phyloP scores from a whole-genome alignment of 1,140 invertebrate genomes.

The Drosophila parvula region DNA sequence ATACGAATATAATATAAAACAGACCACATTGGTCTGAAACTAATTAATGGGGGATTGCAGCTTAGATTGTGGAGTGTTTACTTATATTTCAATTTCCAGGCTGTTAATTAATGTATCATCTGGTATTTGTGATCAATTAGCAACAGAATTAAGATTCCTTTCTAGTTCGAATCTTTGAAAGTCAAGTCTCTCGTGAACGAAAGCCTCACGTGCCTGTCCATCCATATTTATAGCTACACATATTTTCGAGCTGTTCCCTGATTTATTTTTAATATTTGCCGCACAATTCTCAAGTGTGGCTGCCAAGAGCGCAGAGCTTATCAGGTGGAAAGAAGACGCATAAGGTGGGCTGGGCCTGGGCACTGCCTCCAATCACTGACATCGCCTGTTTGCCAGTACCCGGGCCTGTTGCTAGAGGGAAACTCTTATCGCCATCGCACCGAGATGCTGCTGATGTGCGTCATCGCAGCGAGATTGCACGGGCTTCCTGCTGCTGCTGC shows the following conservation, averaged over 20 bases:
- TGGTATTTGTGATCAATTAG: background rate
- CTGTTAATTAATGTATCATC: background rate
- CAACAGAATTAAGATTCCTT: background rate
- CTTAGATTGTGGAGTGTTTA: background rate
- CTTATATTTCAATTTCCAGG: background rate
- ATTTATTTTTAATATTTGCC: conserved; percentile 67
- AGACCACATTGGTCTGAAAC: background rate
- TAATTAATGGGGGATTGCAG: background rate
- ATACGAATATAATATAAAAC: background rate
- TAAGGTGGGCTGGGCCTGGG: conserved; percentile 29
- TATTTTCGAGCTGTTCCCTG: conserved; percentile 12
- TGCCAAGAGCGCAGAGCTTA: conserved; percentile 37
- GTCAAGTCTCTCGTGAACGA: conserved; percentile 27
- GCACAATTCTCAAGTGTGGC: conserved; percentile 39
- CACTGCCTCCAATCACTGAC: conserved; percentile 23
- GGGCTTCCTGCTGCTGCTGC: conserved; percentile 22
- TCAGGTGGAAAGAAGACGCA: conserved; percentile 13
- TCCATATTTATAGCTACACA: conserved; percentile 11
- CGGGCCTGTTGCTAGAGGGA: conserved; percentile 44
- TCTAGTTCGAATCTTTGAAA: conserved; percentile 10
- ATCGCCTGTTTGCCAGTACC: conserved; percentile 32
- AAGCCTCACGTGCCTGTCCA: conserved; percentile 3
- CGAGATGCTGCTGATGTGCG: conserved; percentile 23
- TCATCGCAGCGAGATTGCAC: conserved; percentile 29
- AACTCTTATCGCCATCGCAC: conserved; percentile 32